Base-by-base conservation (phyloP, 2,888 invertebrate species). In the Heteromurus nitidus region DNA sequence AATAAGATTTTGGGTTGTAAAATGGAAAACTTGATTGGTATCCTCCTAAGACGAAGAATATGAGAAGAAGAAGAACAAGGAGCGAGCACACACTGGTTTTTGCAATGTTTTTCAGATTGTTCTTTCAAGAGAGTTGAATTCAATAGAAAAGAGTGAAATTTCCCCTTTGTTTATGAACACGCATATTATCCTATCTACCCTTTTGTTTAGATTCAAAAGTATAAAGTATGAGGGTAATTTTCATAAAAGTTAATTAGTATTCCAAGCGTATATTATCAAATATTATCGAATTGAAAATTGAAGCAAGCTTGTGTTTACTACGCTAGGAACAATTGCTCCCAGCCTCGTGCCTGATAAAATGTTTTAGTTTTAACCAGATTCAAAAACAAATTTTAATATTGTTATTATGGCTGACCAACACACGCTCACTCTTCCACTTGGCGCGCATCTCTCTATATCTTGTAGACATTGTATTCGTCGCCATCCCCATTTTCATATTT, bases 231-330 rank as follows among this genome's bases (percentile, higher is more conserved):
- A n/a, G n/a, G n/a, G n/a, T n/a, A n/a, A n/a, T n/a, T n/a, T n/a
- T n/a, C n/a, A n/a, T n/a, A n/a, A 53, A 30, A 69, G 58, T 74
- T 76, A 76, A 76, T 76, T 76, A 69, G 76, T 76, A 76, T 76
- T 76, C 76, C 58, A 76, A 22, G 31, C 62, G n/a, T 68, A 62
- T 62, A 31, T n/a, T 50, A 75, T 53, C 24, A 24, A 9, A 24
- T 28, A 16, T 7, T 55, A 24, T 28, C 28, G 30, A 31, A 69
- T 50, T 62, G 18, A 67, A 28, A 67, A 75, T 76, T 76, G 58
- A 68, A 65, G 69, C 47, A 62, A 60, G 76, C 28, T n/a, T 74
- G 62, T 65, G 58, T 36, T n/a, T 70, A 58, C 58, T 42, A 62
- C 30, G 28, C 11, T 9, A 31, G 7, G 3, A 31, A 36, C 31